phyloP scores from a whole-genome alignment of 2,113 vertebrate genomes.

The Myxocyprinus asiaticus region DNA sequence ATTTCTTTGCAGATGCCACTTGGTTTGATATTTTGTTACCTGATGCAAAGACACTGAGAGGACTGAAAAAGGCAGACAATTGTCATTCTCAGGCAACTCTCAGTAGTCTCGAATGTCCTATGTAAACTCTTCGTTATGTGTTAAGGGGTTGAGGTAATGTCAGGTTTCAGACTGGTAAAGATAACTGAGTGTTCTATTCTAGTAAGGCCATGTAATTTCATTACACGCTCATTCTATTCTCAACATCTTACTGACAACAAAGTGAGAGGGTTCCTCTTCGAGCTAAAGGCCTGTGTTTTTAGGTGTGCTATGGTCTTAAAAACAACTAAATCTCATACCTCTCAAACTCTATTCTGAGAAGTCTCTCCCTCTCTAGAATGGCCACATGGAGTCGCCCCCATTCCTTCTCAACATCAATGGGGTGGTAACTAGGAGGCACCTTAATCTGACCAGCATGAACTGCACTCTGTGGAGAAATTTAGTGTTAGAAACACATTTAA shows the following conservation, averaged over 20 bases:
- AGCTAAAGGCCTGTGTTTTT: no score
- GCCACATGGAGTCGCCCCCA: constrained; percentile 90
- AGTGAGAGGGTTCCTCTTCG: no score
- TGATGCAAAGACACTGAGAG: no score
- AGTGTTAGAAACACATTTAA: neutral
- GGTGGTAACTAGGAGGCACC: constrained; percentile 88
- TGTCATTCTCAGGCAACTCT: neutral
- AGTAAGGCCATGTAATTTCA: neutral
- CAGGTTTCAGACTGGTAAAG: neutral
- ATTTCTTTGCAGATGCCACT: no score
- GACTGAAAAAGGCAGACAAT: neutral
- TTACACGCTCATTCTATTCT: neutral
- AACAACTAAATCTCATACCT: constrained; percentile 61
- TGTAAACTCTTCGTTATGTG: neutral
- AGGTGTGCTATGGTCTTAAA: no score
- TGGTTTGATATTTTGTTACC: no score
- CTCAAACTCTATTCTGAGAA: constrained; percentile 88
- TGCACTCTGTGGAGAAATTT: constrained; percentile 73
- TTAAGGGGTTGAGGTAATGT: neutral
- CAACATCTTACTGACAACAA: neutral
- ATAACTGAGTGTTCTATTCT: neutral
- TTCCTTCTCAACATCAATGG: constrained; percentile 93
- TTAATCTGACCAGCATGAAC: constrained; percentile 89
- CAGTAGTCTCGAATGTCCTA: neutral
- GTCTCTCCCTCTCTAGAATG: constrained; percentile 89